phyloP scores from a whole-genome alignment of 2,113 vertebrate genomes.

The Microtus pennsylvanicus region DNA sequence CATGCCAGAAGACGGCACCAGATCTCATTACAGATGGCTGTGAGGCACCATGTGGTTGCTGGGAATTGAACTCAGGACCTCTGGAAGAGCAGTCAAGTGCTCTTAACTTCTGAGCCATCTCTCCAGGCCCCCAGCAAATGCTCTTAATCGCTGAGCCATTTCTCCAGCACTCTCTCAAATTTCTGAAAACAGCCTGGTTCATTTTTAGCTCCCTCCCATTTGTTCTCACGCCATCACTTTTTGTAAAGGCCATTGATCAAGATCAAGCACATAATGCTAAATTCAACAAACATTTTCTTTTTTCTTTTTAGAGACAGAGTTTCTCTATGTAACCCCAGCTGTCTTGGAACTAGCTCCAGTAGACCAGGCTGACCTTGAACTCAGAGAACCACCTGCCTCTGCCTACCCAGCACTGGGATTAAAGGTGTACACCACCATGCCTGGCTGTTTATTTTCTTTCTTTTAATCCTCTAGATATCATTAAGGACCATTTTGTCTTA shows the following conservation, averaged over 20 bases:
- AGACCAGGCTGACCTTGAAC: too few relatives aligned
- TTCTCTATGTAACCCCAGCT: too few relatives aligned
- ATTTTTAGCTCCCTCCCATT: constrained; percentile 19
- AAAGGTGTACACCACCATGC: too few relatives aligned
- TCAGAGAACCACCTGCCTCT: too few relatives aligned
- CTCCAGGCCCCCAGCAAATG: neutral
- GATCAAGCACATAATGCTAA: constrained; percentile 6
- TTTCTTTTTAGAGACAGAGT: neutral
- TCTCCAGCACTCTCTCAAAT: neutral
- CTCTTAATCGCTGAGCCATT: neutral
- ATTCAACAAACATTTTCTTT: neutral
- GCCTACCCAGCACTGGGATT: too few relatives aligned
- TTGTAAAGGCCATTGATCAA: constrained; percentile 28
- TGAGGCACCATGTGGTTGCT: too few relatives aligned
- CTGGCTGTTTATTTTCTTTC: too few relatives aligned
- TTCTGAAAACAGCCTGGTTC: neutral
- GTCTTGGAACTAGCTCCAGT: too few relatives aligned
- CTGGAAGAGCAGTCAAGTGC: too few relatives aligned
- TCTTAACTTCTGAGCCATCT: neutral
- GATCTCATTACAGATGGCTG: too few relatives aligned
- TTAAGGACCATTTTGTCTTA: neutral
- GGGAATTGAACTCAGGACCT: too few relatives aligned
- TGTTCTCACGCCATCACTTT: neutral
- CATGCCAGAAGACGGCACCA: too few relatives aligned
- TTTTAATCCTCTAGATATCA: neutral